Conservation (phyloP, 2,888 invertebrate genomes). For the Philereme transversata region DNA sequence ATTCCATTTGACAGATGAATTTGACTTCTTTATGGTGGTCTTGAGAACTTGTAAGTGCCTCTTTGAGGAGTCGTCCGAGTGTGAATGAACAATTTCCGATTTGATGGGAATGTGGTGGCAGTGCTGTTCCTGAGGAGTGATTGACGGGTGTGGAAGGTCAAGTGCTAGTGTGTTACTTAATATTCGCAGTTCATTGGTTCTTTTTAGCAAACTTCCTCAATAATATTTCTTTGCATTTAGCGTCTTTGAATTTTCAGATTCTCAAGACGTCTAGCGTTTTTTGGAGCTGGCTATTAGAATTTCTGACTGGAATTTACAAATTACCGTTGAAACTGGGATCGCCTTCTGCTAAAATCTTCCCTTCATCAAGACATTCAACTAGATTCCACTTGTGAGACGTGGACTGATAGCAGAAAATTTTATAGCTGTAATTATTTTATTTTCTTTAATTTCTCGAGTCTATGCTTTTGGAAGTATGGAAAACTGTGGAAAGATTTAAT, state of each 20-base stretch:
- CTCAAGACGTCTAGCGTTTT: not conserved
- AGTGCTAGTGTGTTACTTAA: constrained; percentile 27
- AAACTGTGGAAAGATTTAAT: too few relatives aligned
- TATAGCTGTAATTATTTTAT: too few relatives aligned
- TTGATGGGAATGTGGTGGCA: constrained; percentile 63
- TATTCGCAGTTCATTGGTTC: constrained; percentile 26
- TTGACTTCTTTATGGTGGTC: constrained; percentile 60
- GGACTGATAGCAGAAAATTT: not conserved
- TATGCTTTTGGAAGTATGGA: too few relatives aligned
- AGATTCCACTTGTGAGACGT: not conserved
- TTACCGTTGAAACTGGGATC: not conserved
- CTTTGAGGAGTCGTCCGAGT: constrained; percentile 60
- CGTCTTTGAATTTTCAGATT: constrained; percentile 11
- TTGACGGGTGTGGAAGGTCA: constrained; percentile 48
- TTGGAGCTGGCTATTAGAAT: not conserved
- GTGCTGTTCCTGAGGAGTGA: constrained; percentile 40
- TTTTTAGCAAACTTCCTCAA: constrained; percentile 13
- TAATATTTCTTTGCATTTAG: constrained; percentile 3
- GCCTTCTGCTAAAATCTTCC: not conserved
- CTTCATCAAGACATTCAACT: not conserved
- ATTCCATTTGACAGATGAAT: constrained; percentile 67
- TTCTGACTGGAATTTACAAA: not conserved
- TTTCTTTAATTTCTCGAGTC: too few relatives aligned
- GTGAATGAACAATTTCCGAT: constrained; percentile 77
- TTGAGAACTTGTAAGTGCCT: constrained; percentile 60